Base-by-base conservation (phyloP, 2,888 invertebrate species). In the Sisyra terminalis region DNA sequence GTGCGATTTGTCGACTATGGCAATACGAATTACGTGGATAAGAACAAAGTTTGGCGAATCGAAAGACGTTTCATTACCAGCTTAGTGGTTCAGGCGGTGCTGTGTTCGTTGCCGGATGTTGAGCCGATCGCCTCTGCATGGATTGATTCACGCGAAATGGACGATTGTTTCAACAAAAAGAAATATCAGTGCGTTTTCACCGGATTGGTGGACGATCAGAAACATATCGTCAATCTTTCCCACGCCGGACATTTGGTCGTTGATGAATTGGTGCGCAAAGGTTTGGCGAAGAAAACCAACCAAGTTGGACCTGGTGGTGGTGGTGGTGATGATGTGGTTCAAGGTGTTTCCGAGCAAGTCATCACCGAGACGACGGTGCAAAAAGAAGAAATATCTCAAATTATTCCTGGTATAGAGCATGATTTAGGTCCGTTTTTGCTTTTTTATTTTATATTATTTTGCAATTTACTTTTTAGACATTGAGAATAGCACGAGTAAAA, bases 1-100 rank as follows among this genome's bases (percentile, higher is more conserved):
- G 78, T 86, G 0, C 68, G 73, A 17, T 85, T 79, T 53, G 69
- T 86, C 1, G 86, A 86, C 58, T 83, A 79, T 51, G 86, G 86
- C 3, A 84, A 83, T 52, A 70, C 70, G 44, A 73, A 75, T 32
- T 62, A 71, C 0, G 76, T 83, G 0, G 69, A 71, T 37, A 64
- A 66, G 0, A 67, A 63, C 46, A 75, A 79, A 50, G 71, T 84
- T 16, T 85, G 78, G 72, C 72, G 73, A 40, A 63, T 83, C 45
- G 80, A 84, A 50, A 67, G 65, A 38, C 70, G 73, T 46, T 70
- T 81, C 46, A 67, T 77, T 57, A 18, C 16, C 8, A 65, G 66
- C 3, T 56, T 81, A 14, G 81, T 85, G 0, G 73, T 71, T 41
- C 78, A 83, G 69, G 81, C 82, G 0, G 62, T 83, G 1, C 68